A percentile compares a stretch with the other conserved stretches of the same genome.
Conservation (phyloP, 2,113 vertebrate species). For the Tylochromis polylepis region DNA sequence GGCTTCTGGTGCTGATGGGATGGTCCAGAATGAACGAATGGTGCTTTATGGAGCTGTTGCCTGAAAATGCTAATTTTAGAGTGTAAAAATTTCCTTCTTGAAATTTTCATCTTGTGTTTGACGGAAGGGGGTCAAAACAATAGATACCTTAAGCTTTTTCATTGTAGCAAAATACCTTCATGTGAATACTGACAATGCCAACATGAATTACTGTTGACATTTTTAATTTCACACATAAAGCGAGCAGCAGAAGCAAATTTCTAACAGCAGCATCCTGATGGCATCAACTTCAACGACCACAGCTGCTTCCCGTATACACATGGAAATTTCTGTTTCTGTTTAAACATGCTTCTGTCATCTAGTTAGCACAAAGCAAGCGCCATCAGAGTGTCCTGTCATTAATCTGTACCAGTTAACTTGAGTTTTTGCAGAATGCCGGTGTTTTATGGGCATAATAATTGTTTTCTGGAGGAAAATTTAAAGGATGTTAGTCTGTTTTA, state of each 20-base stretch:
- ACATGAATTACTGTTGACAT: too few species aligned
- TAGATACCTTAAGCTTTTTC: neutral
- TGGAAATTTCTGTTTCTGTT: neutral
- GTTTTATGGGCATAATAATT: neutral
- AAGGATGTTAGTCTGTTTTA: neutral
- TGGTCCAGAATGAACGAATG: neutral
- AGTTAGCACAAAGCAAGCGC: neutral
- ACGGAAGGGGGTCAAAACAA: neutral
- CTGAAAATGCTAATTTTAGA: neutral
- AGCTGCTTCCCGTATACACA: neutral
- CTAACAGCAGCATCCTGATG: neutral
- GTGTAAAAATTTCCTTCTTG: neutral
- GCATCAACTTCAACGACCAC: neutral
- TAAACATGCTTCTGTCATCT: neutral
- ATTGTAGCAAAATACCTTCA: neutral
- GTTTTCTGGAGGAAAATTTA: neutral
- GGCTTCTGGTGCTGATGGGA: neutral
- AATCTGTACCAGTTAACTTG: neutral
- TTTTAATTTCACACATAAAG: neutral
- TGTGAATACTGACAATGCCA: neutral
- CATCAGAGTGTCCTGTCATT: too few species aligned
- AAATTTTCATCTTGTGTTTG: neutral
- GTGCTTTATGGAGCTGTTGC: neutral
- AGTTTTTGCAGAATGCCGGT: neutral
- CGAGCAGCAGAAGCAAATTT: neutral